Conservation (phyloP, 2,113 vertebrate genomes). For the Puma concolor region DNA sequence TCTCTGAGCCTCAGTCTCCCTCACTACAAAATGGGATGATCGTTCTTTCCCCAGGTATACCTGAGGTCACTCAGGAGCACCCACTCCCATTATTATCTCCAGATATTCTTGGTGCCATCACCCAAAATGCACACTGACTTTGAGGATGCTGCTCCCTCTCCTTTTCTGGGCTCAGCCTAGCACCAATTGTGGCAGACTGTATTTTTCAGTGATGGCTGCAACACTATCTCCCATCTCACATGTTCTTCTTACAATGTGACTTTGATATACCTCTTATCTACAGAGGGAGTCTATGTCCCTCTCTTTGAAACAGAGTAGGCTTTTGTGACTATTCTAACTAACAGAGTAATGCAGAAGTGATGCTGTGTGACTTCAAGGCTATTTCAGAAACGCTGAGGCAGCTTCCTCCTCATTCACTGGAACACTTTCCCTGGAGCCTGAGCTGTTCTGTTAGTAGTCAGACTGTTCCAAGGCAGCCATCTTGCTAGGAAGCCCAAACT, state of each 20-base stretch:
- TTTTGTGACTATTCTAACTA: background rate
- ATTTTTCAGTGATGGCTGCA: background rate
- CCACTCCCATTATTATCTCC: background rate
- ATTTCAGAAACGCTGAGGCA: background rate
- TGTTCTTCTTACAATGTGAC: background rate
- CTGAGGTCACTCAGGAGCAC: background rate
- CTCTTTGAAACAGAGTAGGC: background rate
- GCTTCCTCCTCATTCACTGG: background rate
- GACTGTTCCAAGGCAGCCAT: background rate
- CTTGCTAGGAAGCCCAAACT: constrained; percentile 16
- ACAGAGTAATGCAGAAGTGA: background rate
- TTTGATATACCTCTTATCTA: background rate
- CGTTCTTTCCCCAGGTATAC: background rate
- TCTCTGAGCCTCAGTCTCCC: constrained; percentile 12
- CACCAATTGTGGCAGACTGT: background rate
- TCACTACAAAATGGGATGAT: background rate
- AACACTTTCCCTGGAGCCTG: background rate
- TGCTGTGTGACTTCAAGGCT: background rate
- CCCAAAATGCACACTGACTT: background rate
- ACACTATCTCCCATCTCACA: background rate
- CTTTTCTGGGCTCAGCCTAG: constrained; percentile 17
- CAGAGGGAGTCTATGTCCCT: background rate
- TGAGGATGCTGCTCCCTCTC: background rate
- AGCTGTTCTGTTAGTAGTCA: background rate
- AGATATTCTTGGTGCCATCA: background rate